Evolutionary conservation across 2,888 invertebrate species (phyloP).

Genomic region (Morinoia aosen): DNA sequence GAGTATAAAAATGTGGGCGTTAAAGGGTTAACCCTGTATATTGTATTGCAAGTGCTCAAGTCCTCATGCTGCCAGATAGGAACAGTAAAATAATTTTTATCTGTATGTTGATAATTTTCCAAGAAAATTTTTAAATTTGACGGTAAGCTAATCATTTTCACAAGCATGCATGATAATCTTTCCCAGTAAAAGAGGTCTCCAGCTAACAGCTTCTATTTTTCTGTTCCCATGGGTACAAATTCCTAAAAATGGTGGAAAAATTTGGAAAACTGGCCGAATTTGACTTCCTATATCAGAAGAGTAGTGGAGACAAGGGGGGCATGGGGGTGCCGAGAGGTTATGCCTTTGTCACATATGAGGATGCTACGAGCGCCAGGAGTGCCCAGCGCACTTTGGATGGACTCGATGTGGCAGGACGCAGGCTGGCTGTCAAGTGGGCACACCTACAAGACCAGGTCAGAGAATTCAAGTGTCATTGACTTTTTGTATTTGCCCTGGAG

Average conservation of each 20-base stretch:
- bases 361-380: constrained; percentile 79
- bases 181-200: not conserved
- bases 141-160: too few relatives aligned
- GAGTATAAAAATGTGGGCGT: too few relatives aligned
- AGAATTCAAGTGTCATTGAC: not conserved
- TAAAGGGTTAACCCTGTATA: too few relatives aligned
- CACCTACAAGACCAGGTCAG: constrained; percentile 66
- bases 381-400: constrained; percentile 84
- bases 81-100: too few relatives aligned
- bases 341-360: constrained; percentile 88
- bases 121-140: too few relatives aligned
- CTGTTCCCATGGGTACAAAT: constrained; percentile 83
- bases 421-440: constrained; percentile 78
- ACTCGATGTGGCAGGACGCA: constrained; percentile 81
- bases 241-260: constrained; percentile 95
- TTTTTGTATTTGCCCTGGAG: not conserved
- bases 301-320: constrained; percentile 79
- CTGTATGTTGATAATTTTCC: too few relatives aligned
- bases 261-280: constrained; percentile 95
- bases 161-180: not conserved
- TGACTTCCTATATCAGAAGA: constrained; percentile 93
- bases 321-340: constrained; percentile 92
- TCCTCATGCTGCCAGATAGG: too few relatives aligned
- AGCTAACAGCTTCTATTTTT: constrained; percentile 54
- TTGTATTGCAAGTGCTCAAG: too few relatives aligned